Conservation (phyloP, 1,140 invertebrate genomes). For the Macrobrachium rosenbergii region DNA sequence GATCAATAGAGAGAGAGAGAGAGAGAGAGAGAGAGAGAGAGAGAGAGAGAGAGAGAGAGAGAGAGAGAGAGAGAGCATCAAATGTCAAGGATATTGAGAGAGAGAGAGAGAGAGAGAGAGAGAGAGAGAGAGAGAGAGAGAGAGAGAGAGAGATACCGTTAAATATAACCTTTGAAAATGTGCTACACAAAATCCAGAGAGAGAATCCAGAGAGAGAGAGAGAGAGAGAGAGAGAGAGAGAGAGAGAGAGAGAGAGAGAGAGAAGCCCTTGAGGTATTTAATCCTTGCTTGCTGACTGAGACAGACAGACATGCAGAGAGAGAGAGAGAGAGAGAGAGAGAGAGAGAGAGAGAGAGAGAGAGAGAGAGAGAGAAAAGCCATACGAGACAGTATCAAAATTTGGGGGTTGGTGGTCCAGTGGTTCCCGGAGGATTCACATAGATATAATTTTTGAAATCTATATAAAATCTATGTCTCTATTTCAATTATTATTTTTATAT, state of each 20-base stretch:
- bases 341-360: background rate
- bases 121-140: background rate
- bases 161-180: background rate
- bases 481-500: too few relatives aligned
- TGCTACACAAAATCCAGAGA: background rate
- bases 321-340: constrained; percentile 5
- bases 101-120: background rate
- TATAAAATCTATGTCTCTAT: too few relatives aligned
- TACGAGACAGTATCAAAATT: too few relatives aligned
- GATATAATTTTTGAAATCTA: too few relatives aligned
- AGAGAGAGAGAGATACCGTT: background rate
- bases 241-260: too few relatives aligned
- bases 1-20: constrained; percentile 23
- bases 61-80: background rate
- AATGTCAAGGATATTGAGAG: background rate
- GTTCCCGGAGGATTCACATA: too few relatives aligned
- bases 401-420: too few relatives aligned
- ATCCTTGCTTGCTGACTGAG: too few relatives aligned
- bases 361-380: background rate
- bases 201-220: too few relatives aligned
- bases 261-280: too few relatives aligned
- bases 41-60: background rate
- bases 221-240: too few relatives aligned
- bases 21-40: background rate
- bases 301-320: too few relatives aligned